Evolutionary conservation across 2,888 invertebrate genomes (phyloP), one percentile per base, ranked within the genome.

Genomic region (Sialis lutaria): DNA sequence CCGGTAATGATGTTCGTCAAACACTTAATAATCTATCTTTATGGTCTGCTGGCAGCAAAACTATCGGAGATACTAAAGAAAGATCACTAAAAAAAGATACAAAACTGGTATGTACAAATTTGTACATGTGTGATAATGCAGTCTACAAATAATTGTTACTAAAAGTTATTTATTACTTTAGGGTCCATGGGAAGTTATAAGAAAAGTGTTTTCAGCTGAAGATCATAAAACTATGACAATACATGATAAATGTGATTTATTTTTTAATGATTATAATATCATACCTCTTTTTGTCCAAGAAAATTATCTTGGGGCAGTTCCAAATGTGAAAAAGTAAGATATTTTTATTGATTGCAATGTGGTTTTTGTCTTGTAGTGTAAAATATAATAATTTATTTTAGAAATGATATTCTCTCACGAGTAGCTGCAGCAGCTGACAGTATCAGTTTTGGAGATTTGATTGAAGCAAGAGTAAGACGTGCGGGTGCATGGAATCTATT

Each of bases 251-350:
- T 78, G 82, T 48, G 86, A 88, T 60, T 69, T 98, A 47, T 99
- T 97, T 69, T 99, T 97, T 68, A 82, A 89, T 58, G 98, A 99
- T 70, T 99, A 98, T 68, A 90, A 82, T 57, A 74, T 98, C 52
- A 82, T 84, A n/a, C 91, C 96, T 1, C 70, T 99, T 9, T 98
- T 99, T 67, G 92, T 98, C 0, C 95, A 97, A 58, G 97, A 99
- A 64, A 98, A 97, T 67, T 99, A 98, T 65, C 67, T 89, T 12
- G 74, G 74, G 53, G 89, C 88, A 1, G 64, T 68, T n/a, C 91
- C 92, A 0, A 73, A 76, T 49, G 79, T 77, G 49, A 76, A 81
- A 31, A 79, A 75, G 82, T 83, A 67, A 63, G 65, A 63, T 48
- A 31, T 6, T 45, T 35, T n/a, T 8, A n/a, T 9, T 35, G 8